Evolutionary conservation across 2,888 invertebrate genomes (phyloP).

Genomic region (Myathropa florea): DNA sequence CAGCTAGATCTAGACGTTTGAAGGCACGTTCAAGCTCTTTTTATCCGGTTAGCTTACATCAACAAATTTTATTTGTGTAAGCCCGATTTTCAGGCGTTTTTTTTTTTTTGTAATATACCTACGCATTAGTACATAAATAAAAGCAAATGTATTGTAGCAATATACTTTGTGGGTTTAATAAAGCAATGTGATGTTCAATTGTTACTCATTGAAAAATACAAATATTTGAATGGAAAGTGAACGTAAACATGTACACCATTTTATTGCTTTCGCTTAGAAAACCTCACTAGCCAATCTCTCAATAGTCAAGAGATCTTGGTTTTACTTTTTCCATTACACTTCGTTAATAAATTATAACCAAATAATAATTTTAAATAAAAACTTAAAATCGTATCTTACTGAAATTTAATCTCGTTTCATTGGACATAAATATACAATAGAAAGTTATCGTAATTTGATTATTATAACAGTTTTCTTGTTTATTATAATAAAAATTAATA

Average conservation of each 20-base stretch:
- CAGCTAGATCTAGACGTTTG: too few relatives aligned
- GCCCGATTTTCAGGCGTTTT: too few relatives aligned
- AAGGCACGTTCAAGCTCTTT: too few relatives aligned
- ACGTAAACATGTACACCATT: not conserved
- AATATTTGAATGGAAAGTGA: not conserved
- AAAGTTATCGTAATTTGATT: constrained; percentile 69
- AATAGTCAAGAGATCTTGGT: not conserved
- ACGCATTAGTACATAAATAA: not conserved
- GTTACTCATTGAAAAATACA: not conserved
- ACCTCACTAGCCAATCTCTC: not conserved
- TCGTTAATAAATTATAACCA: not conserved
- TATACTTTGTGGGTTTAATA: not conserved
- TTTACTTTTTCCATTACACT: not conserved
- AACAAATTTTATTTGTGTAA: too few relatives aligned
- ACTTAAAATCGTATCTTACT: constrained; percentile 57
- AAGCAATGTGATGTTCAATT: not conserved
- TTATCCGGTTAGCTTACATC: too few relatives aligned
- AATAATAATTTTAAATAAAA: constrained; percentile 37
- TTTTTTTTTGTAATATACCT: too few relatives aligned
- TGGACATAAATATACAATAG: constrained; percentile 69
- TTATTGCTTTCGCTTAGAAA: not conserved
- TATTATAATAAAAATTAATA: constrained; percentile 71
- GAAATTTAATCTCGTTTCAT: constrained; percentile 71
- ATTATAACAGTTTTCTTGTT: constrained; percentile 63
- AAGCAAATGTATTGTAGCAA: not conserved